Evolutionary conservation across 2,888 invertebrate species (phyloP).

Genomic region (Arrhopalites spinosus): DNA sequence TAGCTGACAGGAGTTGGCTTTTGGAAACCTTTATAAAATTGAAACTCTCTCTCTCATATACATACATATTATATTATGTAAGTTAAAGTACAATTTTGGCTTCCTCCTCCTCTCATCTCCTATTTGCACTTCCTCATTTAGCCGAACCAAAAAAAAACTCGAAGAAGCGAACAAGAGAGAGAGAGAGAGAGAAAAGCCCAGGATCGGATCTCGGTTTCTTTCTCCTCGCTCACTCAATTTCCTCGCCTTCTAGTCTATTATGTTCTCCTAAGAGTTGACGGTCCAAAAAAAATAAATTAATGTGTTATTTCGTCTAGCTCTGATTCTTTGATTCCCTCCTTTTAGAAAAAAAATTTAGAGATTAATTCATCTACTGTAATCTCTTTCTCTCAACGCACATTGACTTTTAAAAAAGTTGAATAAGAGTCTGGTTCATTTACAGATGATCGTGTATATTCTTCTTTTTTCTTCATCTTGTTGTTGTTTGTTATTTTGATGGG

Average conservation of each 20-base stretch:
- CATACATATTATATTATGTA: background rate
- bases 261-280: background rate
- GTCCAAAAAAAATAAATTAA: background rate
- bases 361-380: no score
- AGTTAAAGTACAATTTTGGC: background rate
- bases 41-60: background rate
- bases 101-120: background rate
- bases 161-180: background rate
- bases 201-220: background rate
- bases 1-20: no score
- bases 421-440: no score
- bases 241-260: background rate
- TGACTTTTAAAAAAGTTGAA: no score
- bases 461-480: no score
- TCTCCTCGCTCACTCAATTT: background rate
- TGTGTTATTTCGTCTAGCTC: no score
- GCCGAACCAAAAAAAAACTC: background rate
- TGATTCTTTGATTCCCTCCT: background rate
- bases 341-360: background rate
- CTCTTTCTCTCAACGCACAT: no score
- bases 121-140: conserved; percentile 4
- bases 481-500: no score
- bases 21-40: no score
- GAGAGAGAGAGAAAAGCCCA: background rate
- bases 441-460: no score